Percentiles rank a stretch among this genome's conserved stretches.
Conservation (phyloP, 2,113 vertebrate species). For the Dromaius novaehollandiae region DNA sequence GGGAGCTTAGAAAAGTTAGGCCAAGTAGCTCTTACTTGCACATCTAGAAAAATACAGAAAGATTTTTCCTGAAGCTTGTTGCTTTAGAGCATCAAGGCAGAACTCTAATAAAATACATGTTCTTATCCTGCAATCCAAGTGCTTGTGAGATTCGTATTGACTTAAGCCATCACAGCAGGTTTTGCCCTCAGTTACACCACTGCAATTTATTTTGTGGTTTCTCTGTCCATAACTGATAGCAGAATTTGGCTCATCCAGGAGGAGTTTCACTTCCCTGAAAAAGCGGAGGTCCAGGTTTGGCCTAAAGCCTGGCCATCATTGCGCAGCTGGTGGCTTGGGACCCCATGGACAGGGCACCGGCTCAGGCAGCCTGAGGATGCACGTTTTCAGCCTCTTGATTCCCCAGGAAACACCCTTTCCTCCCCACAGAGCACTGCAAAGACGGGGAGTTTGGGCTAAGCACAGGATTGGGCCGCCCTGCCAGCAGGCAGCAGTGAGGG, state of each 20-base stretch:
- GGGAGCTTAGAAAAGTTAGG: background rate
- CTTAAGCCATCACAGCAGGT: background rate
- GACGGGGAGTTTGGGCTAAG: background rate
- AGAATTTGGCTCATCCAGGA: background rate
- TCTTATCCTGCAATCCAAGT: background rate
- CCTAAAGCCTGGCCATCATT: background rate
- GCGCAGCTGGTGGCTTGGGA: background rate
- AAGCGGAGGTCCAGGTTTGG: background rate
- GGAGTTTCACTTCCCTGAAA: background rate
- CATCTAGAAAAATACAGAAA: background rate
- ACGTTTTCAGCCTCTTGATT: fast-evolving
- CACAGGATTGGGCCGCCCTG: background rate
- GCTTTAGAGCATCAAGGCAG: background rate
- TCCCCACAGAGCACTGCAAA: background rate
- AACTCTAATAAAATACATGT: background rate
- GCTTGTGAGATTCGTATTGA: background rate
- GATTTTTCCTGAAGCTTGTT: background rate
- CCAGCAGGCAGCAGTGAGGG: background rate
- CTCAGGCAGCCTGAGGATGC: background rate
- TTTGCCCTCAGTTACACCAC: background rate
- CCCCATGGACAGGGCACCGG: background rate
- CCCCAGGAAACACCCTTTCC: background rate
- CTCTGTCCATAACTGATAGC: background rate
- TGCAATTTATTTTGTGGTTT: background rate
- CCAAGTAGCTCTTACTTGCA: background rate